phyloP scores from a whole-genome alignment of 37 sponge, comb jelly and placozoan genomes.

The Spongilla lacustris region DNA sequence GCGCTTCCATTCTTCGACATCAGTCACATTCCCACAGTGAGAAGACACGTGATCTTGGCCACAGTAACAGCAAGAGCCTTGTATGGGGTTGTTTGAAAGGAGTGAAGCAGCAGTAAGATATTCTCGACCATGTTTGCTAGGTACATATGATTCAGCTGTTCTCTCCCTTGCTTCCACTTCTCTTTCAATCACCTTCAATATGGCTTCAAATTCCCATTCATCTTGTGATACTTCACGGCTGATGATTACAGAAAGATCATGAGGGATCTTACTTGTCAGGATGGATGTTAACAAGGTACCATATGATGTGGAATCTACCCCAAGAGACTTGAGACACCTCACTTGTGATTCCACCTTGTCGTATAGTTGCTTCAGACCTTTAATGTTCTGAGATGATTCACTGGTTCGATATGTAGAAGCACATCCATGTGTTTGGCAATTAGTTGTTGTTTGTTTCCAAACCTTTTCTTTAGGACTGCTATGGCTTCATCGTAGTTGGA shows the following conservation, averaged over 20 bases:
- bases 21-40: no score
- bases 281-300: slow-evolving; percentile 11
- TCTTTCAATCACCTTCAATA: slow-evolving; percentile 6
- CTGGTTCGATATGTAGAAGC: slow-evolving; percentile 9
- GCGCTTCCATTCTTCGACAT: no score
- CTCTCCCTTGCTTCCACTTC: slow-evolving; percentile 44
- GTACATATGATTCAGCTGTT: neutral
- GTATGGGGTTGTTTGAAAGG: no score
- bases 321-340: slow-evolving; percentile 19
- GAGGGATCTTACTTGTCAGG: slow-evolving; percentile 6
- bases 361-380: slow-evolving; percentile 1
- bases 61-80: no score
- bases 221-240: slow-evolving; percentile 24
- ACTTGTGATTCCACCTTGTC: slow-evolving; percentile 5
- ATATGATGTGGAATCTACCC: slow-evolving; percentile 9
- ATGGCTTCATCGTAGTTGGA: slow-evolving; percentile 30
- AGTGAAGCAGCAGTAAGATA: neutral
- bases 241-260: slow-evolving; percentile 13
- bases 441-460: slow-evolving; percentile 18
- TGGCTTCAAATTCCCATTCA: slow-evolving; percentile 23
- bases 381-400: slow-evolving; percentile 1
- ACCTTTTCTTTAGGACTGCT: neutral
- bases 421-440: slow-evolving; percentile 32
- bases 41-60: no score
- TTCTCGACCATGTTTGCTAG: neutral